A percentile compares a stretch with the other conserved stretches of the same genome.
Evolutionary conservation across 92 coral and sea anemone genomes (phyloP).

Genomic region (Heteractis magnifica): DNA sequence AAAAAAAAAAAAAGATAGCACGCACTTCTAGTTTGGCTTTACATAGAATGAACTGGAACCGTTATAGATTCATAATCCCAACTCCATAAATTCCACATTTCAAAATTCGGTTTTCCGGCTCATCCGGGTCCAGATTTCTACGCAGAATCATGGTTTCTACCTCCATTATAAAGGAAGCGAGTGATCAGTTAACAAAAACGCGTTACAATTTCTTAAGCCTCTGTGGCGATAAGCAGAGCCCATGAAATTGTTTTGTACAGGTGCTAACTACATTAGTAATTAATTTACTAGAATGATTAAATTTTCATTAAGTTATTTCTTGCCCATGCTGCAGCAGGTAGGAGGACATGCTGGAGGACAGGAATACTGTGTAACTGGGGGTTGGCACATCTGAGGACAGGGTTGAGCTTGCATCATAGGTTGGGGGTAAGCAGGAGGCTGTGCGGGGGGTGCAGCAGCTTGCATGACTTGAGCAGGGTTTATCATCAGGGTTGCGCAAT

Average conservation of each 20-base stretch:
- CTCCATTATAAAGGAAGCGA: not conserved
- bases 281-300: not conserved
- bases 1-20: no score
- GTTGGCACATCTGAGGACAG: conserved; percentile 34
- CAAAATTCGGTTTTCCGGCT: not conserved
- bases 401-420: conserved; percentile 6
- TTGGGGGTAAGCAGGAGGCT: not conserved
- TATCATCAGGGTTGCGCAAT: conserved; percentile 48
- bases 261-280: not conserved
- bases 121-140: not conserved
- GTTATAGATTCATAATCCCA: no score
- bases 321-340: conserved; percentile 14
- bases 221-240: no score
- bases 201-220: not conserved
- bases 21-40: no score
- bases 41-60: no score
- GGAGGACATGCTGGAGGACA: conserved; percentile 38
- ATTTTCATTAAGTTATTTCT: not conserved
- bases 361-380: conserved; percentile 26
- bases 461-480: conserved; percentile 36
- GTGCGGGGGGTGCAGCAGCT: conserved; percentile 30
- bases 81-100: no score
- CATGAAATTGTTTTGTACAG: no score
- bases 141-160: not conserved
- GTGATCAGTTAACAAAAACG: not conserved